Base-by-base conservation (phyloP, 2,113 vertebrate genomes). In the Pangasianodon gigas region DNA sequence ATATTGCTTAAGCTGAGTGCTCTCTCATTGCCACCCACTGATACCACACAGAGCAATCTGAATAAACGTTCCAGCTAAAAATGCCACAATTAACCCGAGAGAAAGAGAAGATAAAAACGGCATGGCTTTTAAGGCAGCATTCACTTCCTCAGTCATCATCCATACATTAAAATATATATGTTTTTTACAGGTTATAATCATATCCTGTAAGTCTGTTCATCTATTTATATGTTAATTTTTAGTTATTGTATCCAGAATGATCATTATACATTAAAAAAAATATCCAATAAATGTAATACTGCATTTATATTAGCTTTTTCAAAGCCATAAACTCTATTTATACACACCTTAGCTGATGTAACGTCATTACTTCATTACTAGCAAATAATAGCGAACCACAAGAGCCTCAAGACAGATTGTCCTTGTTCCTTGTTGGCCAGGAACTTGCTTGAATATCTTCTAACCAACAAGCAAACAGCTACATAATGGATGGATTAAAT, bases 21-120 rank as follows among this genome's bases (percentile, higher is more conserved):
- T 69, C 87, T 52, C 87, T 84, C 62, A 71, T 52, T 48, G 48
- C 87, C 79, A 71, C 87, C 87, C 48, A 67, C 87, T 48, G 62
- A 83, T 41, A 84, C 62, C 51, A 58, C 80, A 58, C 65, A 44
- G 37, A 52, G 54, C 21, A 65, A 71, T 82, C 46, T 26, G 81
- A 82, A 83, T 54, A 74, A 71, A 84, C 6, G 16, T 29, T 88
- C 0, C 46, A 83, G 51, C 37, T 84, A 41, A 88, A 52, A 58
- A 88, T 82, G 48, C 32, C 46, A 37, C 56, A 32, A 84, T 84
- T 67, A 88, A 37, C 60, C 67, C 1, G 21, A 41, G 26, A 74
- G 62, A 54, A 69, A 44, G 7, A 44, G 44, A 19, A 84, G 2
- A 11, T 13, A 56, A 56, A 58, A 32, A 44, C 1, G 6, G 26